Conservation (phyloP, 2,797 vertebrate genomes). For the Sebastes vulpes region DNA sequence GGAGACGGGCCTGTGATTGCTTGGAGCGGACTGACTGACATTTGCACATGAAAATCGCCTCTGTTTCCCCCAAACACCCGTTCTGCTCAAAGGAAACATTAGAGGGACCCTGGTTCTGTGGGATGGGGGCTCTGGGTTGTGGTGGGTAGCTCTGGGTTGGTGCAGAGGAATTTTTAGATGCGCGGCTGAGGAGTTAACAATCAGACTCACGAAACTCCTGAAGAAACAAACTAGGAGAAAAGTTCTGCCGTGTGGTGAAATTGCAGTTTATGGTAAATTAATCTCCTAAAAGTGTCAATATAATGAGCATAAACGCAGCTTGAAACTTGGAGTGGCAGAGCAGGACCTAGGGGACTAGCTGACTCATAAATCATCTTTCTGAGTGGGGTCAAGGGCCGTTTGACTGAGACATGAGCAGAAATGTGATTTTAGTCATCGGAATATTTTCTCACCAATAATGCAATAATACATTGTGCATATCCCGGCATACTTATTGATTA, state of each 20-base stretch:
- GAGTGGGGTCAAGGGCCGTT: slow-evolving; percentile 76
- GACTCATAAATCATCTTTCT: slow-evolving; percentile 81
- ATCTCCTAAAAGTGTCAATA: slow-evolving; percentile 65
- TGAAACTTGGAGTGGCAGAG: slow-evolving; percentile 58
- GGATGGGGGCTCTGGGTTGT: slow-evolving; percentile 22
- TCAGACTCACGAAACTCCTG: neutral
- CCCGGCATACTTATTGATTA: slow-evolving; percentile 65
- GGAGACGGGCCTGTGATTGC: slow-evolving; percentile 86
- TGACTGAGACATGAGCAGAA: slow-evolving; percentile 78
- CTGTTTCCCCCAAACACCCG: slow-evolving; percentile 81
- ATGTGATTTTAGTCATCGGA: slow-evolving; percentile 64
- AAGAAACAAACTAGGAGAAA: slow-evolving; percentile 16
- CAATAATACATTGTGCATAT: slow-evolving; percentile 56
- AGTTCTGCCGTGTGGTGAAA: slow-evolving; percentile 30
- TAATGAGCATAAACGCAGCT: slow-evolving; percentile 50
- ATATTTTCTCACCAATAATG: slow-evolving; percentile 70
- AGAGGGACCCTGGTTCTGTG: slow-evolving; percentile 62
- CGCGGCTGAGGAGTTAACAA: slow-evolving; percentile 9
- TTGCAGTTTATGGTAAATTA: slow-evolving; percentile 39
- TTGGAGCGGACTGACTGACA: slow-evolving; percentile 89
- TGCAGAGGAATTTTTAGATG: slow-evolving; percentile 24
- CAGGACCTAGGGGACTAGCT: slow-evolving; percentile 57
- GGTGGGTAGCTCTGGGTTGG: slow-evolving; percentile 12
- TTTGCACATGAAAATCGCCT: slow-evolving; percentile 90
- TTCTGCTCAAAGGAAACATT: slow-evolving; percentile 84